Evolutionary conservation across 1,140 invertebrate genomes (phyloP).

Genomic region (Tetramorium alpestre): DNA sequence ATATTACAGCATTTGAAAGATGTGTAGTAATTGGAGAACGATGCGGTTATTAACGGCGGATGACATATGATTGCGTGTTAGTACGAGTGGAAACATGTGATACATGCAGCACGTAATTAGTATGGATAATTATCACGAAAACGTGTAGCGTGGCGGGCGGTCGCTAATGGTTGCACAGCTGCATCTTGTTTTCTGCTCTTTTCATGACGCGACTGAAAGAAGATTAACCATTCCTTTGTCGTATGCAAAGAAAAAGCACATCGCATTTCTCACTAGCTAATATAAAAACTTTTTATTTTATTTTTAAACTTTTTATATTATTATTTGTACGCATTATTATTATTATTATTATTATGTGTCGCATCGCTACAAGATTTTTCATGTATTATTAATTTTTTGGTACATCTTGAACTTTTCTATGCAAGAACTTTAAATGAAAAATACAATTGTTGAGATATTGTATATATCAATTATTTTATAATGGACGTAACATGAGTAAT

Average conservation of each 20-base stretch:
- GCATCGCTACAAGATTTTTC: neutral
- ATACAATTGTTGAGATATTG: neutral
- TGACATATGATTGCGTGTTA: slow-evolving; percentile 19
- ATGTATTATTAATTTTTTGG: neutral
- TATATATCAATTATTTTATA: neutral
- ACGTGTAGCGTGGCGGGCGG: slow-evolving; percentile 18
- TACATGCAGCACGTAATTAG: slow-evolving; percentile 31
- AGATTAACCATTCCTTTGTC: slow-evolving; percentile 23
- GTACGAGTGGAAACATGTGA: slow-evolving; percentile 21
- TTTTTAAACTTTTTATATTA: neutral
- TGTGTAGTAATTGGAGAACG: neutral
- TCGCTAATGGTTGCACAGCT: slow-evolving; percentile 52
- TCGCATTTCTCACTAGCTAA: neutral
- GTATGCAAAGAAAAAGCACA: neutral
- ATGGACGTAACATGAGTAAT: neutral
- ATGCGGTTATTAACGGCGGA: neutral
- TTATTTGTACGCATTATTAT: neutral
- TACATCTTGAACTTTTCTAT: neutral
- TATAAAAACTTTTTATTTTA: neutral
- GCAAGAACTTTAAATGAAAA: neutral
- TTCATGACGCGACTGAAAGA: slow-evolving; percentile 1
- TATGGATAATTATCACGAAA: slow-evolving; percentile 55
- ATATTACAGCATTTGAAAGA: neutral
- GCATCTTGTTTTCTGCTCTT: slow-evolving; percentile 47
- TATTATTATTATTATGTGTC: neutral